Conservation (phyloP, 1,140 invertebrate genomes). For the Manduca sexta region DNA sequence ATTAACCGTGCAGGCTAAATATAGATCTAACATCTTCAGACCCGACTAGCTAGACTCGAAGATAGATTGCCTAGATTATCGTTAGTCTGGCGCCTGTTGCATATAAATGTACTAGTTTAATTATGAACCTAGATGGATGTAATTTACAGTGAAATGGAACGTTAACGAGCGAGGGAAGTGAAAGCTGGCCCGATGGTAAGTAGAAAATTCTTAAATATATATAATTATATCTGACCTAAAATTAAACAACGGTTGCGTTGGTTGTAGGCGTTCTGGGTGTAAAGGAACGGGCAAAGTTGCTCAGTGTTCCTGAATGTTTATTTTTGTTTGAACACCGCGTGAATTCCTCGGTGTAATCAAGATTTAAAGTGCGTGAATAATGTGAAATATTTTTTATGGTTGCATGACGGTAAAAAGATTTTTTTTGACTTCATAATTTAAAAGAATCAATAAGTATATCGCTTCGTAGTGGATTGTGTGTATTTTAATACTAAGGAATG, state of each 20-base stretch:
- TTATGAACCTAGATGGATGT: constrained; percentile 2
- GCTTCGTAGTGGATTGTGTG: too few species aligned
- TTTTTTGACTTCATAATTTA: too few species aligned
- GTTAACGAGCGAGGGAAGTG: constrained; percentile 1
- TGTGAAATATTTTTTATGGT: too few species aligned
- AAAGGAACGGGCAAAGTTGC: too few species aligned
- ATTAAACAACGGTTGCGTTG: constrained; percentile 10
- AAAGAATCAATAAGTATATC: too few species aligned
- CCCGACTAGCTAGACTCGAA: not conserved
- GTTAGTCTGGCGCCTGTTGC: constrained; percentile 3
- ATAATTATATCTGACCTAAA: constrained; percentile 8
- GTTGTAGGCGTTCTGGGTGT: too few species aligned
- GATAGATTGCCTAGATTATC: constrained; percentile 4
- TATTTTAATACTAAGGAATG: too few species aligned
- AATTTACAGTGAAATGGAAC: constrained; percentile 5
- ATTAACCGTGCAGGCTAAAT: not conserved
- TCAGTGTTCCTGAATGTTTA: too few species aligned
- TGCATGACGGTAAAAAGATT: too few species aligned
- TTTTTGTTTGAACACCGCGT: too few species aligned
- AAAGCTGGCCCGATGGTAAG: not conserved
- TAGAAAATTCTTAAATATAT: not conserved
- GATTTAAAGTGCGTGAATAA: too few species aligned
- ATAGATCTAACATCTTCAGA: constrained; percentile 3
- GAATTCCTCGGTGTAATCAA: too few species aligned
- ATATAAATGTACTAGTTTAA: constrained; percentile 2